Percentiles rank a stretch among this genome's conserved stretches.
phyloP scores from a whole-genome alignment of 2,113 vertebrate species.

The Anseranas semipalmata region DNA sequence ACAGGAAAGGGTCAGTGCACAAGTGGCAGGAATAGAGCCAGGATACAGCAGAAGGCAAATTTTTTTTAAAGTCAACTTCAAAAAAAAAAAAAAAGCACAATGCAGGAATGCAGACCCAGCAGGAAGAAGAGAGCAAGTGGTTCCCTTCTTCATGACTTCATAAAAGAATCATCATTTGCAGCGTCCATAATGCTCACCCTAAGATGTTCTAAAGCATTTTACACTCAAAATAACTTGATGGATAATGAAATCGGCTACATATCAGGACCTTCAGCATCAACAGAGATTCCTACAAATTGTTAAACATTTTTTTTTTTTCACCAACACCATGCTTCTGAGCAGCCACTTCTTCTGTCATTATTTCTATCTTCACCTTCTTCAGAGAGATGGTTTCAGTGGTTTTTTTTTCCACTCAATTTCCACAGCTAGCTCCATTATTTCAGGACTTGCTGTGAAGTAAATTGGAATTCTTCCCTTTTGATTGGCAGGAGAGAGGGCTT shows the following conservation, averaged over 20 bases:
- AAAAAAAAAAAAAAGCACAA: background rate
- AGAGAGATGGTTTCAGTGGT: background rate
- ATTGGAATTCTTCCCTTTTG: background rate
- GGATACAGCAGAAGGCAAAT: background rate
- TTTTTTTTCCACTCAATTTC: background rate
- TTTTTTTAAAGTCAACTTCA: background rate
- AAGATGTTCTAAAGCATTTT: background rate
- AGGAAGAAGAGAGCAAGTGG: background rate
- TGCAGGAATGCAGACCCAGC: background rate
- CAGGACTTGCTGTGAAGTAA: background rate
- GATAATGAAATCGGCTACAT: background rate
- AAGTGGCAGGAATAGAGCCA: background rate
- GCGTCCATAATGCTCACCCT: background rate
- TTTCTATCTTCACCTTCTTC: background rate
- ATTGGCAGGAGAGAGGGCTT: background rate
- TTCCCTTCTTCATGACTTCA: background rate
- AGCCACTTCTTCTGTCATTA: background rate
- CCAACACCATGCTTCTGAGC: background rate
- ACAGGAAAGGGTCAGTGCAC: background rate
- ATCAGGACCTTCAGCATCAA: background rate
- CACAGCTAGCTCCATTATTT: background rate
- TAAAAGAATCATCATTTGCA: background rate
- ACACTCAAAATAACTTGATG: background rate
- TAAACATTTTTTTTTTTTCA: background rate
- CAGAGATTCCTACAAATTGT: background rate